Evolutionary conservation across 2,888 invertebrate genomes (phyloP), one percentile per base, ranked within the genome.

Genomic region (Netelia virgata): DNA sequence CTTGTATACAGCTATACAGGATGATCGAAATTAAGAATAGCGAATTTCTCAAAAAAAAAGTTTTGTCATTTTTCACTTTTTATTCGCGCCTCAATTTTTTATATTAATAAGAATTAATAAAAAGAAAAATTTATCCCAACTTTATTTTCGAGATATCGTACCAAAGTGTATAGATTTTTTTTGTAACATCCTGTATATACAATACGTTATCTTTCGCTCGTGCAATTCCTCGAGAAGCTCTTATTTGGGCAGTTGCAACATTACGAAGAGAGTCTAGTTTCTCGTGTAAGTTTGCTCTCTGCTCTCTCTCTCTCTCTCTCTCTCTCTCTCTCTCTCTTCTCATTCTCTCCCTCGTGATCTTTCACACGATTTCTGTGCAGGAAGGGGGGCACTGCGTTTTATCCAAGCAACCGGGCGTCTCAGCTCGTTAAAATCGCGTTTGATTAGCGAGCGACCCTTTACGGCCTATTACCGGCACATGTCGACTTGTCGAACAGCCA

Each of bases 391-490:
- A n/a, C 43, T 61, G 16, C 36, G 59, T 18, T 18, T 23, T 23
- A 10, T 55, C 79, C 61, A 64, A 18, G 73, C 78, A 75, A 63
- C 53, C 53, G 64, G 80, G 82, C 87, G 81, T 83, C 80, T 82
- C 78, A 77, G 85, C 86, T 88, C 88, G 88, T 89, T 88, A 89
- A 89, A 89, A 87, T 88, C 87, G 84, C 87, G 86, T 87, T 87
- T 87, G 88, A 88, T 89, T 88, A 89, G 87, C 77, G 86, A 83
- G 86, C 81, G 84, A 79, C 87, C 87, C 85, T 89, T 89, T 87
- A 87, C 84, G 87, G 85, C 85, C 88, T 84, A 87, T 87, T 88
- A 88, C 86, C 87, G 81, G 80, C 83, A 82, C 83, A 85, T 81
- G 81, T 85, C 80, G 61, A 50, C 85, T 86, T 80, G 86, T 86